Conservation (phyloP, 1,140 invertebrate genomes). For the Ceratina calcarata region DNA sequence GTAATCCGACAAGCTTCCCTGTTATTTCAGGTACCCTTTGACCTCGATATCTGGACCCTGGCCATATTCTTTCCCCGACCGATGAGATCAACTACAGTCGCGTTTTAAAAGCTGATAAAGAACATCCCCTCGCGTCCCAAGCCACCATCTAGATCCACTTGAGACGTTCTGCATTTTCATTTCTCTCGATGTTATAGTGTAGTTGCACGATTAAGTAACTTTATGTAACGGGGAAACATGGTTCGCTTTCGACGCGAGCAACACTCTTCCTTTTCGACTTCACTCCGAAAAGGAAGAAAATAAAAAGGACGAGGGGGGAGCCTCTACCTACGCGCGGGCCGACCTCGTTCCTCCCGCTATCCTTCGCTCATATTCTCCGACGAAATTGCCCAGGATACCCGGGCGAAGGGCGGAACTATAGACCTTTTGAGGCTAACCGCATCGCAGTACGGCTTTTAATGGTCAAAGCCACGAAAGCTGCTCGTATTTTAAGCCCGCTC, state of each 20-base stretch:
- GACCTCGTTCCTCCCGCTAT: slow-evolving; percentile 58
- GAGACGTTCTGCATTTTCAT: neutral
- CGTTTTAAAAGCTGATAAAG: too few relatives aligned
- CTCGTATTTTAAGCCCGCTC: slow-evolving; percentile 62
- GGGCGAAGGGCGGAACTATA: slow-evolving; percentile 59
- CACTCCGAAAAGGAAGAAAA: slow-evolving; percentile 28
- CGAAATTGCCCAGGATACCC: slow-evolving; percentile 61
- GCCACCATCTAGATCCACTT: too few relatives aligned
- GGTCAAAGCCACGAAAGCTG: slow-evolving; percentile 64
- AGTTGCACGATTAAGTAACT: slow-evolving; percentile 6
- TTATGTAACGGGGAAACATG: slow-evolving; percentile 1
- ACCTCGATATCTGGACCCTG: slow-evolving; percentile 37
- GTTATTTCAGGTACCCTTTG: slow-evolving; percentile 63
- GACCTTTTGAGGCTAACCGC: slow-evolving; percentile 66
- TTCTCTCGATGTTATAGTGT: neutral
- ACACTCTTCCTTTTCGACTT: slow-evolving; percentile 47
- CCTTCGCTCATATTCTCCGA: slow-evolving; percentile 53
- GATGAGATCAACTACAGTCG: slow-evolving; percentile 33
- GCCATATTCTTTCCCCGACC: slow-evolving; percentile 29
- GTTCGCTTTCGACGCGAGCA: slow-evolving; percentile 19
- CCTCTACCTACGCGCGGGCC: slow-evolving; percentile 42
- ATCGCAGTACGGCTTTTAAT: slow-evolving; percentile 63
- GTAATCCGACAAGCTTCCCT: slow-evolving; percentile 55
- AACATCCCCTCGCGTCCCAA: too few relatives aligned
- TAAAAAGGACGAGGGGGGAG: slow-evolving; percentile 46